These are phyloP conservation scores for Cryptoblepharus egeriae DNA, from an alignment of 2,797 vertebrate species.

Conservation along the genomic window DNA sequence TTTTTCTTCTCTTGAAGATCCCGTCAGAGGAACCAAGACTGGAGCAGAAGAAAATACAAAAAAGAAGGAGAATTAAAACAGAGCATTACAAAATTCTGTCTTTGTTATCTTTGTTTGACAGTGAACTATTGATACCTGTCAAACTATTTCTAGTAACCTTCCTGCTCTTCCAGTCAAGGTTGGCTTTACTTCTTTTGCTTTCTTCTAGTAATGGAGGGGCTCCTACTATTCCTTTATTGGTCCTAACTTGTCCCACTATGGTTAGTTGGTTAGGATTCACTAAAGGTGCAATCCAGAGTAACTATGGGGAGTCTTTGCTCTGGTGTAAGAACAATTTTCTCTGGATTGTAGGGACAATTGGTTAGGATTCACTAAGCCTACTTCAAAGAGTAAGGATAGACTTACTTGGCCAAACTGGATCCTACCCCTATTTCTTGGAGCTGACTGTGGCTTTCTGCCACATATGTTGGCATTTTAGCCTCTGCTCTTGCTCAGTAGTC, in stretches of 20 bases:
- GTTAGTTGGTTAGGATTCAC: too few species aligned
- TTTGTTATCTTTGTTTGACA: not conserved
- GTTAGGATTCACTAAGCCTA: not conserved
- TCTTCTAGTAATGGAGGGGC: not conserved
- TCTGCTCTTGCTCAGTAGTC: not conserved
- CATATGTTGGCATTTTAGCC: not conserved
- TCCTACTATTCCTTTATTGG: not conserved
- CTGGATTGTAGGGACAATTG: too few species aligned
- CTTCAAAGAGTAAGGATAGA: not conserved
- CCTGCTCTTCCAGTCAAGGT: not conserved
- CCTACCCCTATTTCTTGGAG: not conserved
- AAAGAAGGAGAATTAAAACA: slow-evolving; percentile 4
- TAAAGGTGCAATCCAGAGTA: too few species aligned
- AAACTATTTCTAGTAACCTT: not conserved
- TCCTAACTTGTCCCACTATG: not conserved
- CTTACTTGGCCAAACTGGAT: not conserved
- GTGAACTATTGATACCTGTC: not conserved
- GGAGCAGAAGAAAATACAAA: slow-evolving; percentile 58
- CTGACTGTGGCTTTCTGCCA: not conserved
- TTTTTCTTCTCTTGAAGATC: slow-evolving; percentile 80
- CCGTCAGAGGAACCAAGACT: slow-evolving; percentile 99
- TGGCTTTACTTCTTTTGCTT: not conserved
- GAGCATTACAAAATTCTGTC: not conserved
- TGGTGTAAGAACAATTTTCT: too few species aligned
- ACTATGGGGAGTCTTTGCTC: too few species aligned